Percentiles rank a stretch among this genome's conserved stretches.
phyloP scores from a whole-genome alignment of 2,888 invertebrate genomes.

The Therioaphis trifolii region DNA sequence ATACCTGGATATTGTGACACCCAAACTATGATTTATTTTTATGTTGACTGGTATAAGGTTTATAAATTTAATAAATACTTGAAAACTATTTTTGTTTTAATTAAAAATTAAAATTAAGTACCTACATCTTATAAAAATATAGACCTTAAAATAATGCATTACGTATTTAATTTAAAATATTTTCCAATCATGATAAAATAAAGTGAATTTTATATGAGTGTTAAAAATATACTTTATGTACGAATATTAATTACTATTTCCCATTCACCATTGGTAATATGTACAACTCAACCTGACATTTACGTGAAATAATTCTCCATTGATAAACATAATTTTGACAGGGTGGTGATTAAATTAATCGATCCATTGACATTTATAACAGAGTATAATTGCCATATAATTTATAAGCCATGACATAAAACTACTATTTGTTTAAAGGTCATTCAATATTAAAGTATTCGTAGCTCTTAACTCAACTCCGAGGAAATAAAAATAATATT shows the following conservation, averaged over 20 bases:
- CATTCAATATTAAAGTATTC: constrained; percentile 10
- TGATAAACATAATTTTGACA: constrained; percentile 14
- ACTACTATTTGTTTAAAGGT: constrained; percentile 20
- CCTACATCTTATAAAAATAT: no score
- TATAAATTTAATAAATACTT: no score
- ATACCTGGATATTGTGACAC: no score
- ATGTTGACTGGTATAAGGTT: no score
- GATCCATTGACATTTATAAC: constrained; percentile 39
- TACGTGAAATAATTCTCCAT: not conserved
- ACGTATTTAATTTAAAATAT: no score
- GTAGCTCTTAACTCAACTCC: not conserved
- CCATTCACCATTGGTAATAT: constrained; percentile 6
- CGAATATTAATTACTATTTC: not conserved
- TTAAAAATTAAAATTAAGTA: no score
- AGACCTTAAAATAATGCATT: no score
- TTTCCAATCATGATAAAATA: no score
- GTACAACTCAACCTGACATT: not conserved
- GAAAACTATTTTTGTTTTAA: no score
- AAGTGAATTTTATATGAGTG: no score
- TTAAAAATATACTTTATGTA: not conserved
- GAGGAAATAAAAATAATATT: constrained; percentile 7
- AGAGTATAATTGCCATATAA: not conserved
- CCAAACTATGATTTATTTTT: no score
- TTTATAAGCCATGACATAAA: constrained; percentile 41
- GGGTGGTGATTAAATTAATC: constrained; percentile 37